phyloP scores from a whole-genome alignment of 2,888 invertebrate genomes.

The Eugnorisma glareosa region DNA sequence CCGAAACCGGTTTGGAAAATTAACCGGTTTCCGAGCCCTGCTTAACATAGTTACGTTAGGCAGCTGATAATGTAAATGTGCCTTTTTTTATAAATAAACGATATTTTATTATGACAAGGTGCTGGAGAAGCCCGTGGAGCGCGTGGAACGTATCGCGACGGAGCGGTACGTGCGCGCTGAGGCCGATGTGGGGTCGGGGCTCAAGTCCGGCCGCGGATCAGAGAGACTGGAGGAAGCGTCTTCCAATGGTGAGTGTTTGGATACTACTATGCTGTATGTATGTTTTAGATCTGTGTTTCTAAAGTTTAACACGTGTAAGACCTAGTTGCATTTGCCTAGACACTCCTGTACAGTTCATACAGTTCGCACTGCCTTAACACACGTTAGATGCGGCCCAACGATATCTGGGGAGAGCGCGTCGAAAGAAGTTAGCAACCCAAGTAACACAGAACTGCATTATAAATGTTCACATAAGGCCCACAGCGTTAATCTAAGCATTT shows the following conservation, averaged over 20 bases:
- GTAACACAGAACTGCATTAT: too few species aligned
- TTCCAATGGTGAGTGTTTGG: conserved; percentile 75
- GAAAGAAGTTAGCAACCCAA: background rate
- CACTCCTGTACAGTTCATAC: background rate
- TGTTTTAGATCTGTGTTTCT: background rate
- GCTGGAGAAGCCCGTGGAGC: conserved; percentile 69
- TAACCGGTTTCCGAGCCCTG: too few species aligned
- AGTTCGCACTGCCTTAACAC: too few species aligned
- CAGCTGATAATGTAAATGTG: background rate
- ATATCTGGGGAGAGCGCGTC: too few species aligned
- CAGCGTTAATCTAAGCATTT: too few species aligned
- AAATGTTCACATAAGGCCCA: too few species aligned
- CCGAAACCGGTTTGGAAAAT: too few species aligned
- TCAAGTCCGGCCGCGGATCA: conserved; percentile 80
- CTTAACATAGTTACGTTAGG: too few species aligned
- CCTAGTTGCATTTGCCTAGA: background rate
- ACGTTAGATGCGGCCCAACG: background rate
- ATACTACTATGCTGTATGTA: background rate
- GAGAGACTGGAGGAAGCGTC: conserved; percentile 82
- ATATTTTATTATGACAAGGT: conserved; percentile 62
- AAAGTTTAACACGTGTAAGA: background rate
- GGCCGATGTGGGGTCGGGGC: conserved; percentile 85
- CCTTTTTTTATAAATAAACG: background rate
- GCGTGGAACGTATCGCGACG: conserved; percentile 66
- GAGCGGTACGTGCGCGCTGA: conserved; percentile 83